phyloP scores from a whole-genome alignment of 2,113 vertebrate species.

The Megaptera novaeangliae region DNA sequence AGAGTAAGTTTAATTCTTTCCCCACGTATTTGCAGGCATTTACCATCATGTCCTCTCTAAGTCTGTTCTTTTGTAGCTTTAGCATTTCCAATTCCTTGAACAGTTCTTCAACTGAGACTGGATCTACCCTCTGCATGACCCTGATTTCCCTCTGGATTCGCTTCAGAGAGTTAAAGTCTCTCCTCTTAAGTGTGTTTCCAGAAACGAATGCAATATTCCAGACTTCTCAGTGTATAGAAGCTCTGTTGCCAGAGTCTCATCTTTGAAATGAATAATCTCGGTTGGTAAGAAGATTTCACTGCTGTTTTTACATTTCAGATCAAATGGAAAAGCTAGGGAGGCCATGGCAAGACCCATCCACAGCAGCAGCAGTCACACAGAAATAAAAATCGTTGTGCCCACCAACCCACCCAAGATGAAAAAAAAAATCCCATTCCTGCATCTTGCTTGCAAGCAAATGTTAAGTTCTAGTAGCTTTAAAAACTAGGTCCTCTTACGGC shows the following conservation, averaged over 20 bases:
- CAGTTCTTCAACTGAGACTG: neutral
- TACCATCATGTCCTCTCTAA: neutral
- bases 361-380: neutral
- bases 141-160: neutral
- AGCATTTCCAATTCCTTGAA: neutral
- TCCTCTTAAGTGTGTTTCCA: neutral
- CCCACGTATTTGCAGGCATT: neutral
- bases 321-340: slow-evolving; percentile 32
- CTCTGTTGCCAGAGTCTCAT: neutral
- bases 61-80: neutral
- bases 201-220: neutral
- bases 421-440: neutral
- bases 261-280: slow-evolving; percentile 40
- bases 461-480: neutral
- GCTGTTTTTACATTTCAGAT: slow-evolving; percentile 43
- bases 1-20: neutral
- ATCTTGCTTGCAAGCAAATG: slow-evolving; percentile 28
- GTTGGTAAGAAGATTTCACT: neutral
- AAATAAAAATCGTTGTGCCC: neutral
- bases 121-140: slow-evolving; percentile 21
- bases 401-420: neutral
- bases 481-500: neutral
- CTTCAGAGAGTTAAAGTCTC: slow-evolving; percentile 16
- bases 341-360: neutral
- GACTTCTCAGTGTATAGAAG: neutral